phyloP scores from a whole-genome alignment of 2,888 invertebrate species.

The Linyphia triangularis region DNA sequence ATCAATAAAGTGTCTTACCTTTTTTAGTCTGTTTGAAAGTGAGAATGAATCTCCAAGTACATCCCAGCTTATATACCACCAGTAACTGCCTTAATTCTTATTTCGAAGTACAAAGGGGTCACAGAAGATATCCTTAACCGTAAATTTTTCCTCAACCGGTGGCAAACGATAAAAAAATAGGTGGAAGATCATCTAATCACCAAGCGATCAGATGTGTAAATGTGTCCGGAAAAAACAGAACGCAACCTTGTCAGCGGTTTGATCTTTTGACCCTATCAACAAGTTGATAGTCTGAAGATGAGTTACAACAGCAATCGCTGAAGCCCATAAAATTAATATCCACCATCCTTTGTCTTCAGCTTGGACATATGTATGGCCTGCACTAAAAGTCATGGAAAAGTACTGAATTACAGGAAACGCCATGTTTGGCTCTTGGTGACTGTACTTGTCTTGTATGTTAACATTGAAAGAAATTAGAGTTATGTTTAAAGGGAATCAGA shows the following conservation, averaged over 20 bases:
- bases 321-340: conserved; percentile 47
- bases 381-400: background rate
- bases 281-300: conserved; percentile 53
- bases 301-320: conserved; percentile 39
- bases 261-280: conserved; percentile 52
- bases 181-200: conserved; percentile 54
- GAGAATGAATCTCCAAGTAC: conserved; percentile 40
- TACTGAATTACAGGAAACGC: background rate
- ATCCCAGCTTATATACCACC: conserved; percentile 57
- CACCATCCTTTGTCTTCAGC: conserved; percentile 20
- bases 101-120: conserved; percentile 57
- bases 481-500: no score
- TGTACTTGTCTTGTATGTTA: background rate
- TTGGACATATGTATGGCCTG: conserved; percentile 8
- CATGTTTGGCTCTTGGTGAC: conserved; percentile 40
- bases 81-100: conserved; percentile 49
- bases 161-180: conserved; percentile 36
- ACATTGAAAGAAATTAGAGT: no score
- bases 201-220: conserved; percentile 69
- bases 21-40: conserved; percentile 7
- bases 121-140: conserved; percentile 41
- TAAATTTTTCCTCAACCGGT: conserved; percentile 72
- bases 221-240: conserved; percentile 65
- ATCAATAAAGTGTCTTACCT: conserved; percentile 34
- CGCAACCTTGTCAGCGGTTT: conserved; percentile 58